A percentile compares a stretch with the other conserved stretches of the same genome.
phyloP scores from a whole-genome alignment of 2,113 vertebrate species.

The Pterocles burchelli region DNA sequence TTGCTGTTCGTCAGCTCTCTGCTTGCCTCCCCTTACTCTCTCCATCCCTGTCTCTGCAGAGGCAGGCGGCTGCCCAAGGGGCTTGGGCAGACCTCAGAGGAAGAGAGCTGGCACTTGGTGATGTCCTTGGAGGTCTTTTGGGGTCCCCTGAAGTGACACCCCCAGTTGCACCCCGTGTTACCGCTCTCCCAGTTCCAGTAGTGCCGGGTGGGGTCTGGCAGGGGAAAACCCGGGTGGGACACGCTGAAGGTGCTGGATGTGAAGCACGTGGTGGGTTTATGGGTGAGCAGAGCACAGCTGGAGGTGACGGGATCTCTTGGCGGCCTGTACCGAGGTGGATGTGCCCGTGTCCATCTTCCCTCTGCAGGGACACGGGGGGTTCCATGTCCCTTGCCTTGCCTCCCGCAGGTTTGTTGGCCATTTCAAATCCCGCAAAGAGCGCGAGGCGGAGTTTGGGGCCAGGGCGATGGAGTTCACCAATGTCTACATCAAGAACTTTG shows the following conservation, averaged over 20 bases:
- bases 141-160: neutral
- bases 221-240: no score
- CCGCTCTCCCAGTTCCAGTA: neutral
- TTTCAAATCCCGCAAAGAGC: slow-evolving; percentile 95
- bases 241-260: neutral
- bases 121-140: neutral
- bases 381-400: neutral
- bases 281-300: neutral
- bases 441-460: slow-evolving; percentile 87
- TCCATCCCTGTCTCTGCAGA: no score
- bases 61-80: neutral
- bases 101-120: neutral
- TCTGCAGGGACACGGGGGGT: rapidly evolving
- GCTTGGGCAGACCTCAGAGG: neutral
- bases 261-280: neutral
- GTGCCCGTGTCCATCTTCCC: neutral
- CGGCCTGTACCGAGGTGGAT: neutral
- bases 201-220: neutral
- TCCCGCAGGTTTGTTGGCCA: slow-evolving; percentile 90
- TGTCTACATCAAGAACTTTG: slow-evolving; percentile 95
- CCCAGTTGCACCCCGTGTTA: neutral
- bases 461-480: slow-evolving; percentile 91
- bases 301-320: neutral
- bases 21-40: neutral
- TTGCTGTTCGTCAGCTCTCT: neutral